Evolutionary conservation across 2,888 invertebrate genomes (phyloP), one percentile per base, ranked within the genome.

Genomic region (Hirtodrosophila histrioides): DNA sequence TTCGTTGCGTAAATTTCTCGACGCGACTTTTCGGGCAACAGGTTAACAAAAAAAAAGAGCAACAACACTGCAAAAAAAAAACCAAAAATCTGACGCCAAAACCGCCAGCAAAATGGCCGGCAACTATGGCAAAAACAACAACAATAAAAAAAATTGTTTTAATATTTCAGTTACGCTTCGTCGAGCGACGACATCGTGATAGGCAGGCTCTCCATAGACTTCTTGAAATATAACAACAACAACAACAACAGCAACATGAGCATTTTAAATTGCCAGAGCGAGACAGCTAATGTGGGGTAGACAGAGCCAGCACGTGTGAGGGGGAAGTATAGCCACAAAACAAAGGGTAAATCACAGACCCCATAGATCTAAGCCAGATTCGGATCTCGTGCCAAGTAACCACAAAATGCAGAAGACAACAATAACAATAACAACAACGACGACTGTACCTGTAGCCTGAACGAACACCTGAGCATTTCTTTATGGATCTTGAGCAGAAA

Each of bases 91-190:
- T 80, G 82, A 84, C 75, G 79, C 86, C 65, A 78, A 84, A 84
- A 82, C 87, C 75, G 64, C 85, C 73, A 69, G 56, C 86, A 84
- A 84, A 86, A 86, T 86, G 79, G 86, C 83, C 68, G 79, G 53
- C 74, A 60, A 67, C 53, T 55, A 60, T 17, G 46, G 40, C 43
- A 70, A 48, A 35, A 64, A 58, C 64, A 65, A 55, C 49, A 31
- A 35, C 41, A 68, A 53, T 53, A 72, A 56, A 49, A 69, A 82
- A 72, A 64, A 71, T 31, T 68, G 75, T 83, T 86, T 85, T 86
- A 79, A 83, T 84, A 83, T 88, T 84, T 79, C 78, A 80, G 89
- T 89, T 89, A 88, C 89, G 89, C 88, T 89, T 86, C 85, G 88
- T 62, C 72, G 69, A 86, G 76, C 82, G 74, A 69, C 75, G 77